phyloP scores from a whole-genome alignment of 2,113 vertebrate species.

The Empidonax traillii region DNA sequence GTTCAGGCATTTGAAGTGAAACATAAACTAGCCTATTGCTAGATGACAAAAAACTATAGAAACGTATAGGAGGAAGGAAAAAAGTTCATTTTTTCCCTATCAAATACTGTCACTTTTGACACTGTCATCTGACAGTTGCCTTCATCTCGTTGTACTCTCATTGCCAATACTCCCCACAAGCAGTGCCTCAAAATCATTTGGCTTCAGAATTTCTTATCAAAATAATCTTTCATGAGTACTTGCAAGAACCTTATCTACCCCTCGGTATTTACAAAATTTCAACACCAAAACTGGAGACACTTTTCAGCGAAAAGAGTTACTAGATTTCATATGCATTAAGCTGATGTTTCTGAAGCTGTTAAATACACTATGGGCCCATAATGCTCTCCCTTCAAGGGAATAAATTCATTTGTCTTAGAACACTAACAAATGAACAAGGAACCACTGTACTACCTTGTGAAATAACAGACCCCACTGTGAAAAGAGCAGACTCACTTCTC shows the following conservation, averaged over 20 bases:
- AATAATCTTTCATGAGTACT: not conserved
- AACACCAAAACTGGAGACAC: not conserved
- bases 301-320: not conserved
- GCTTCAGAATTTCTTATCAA: not conserved
- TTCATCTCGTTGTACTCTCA: not conserved
- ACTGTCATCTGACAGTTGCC: not conserved
- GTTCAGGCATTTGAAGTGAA: not conserved
- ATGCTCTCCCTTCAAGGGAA: not conserved
- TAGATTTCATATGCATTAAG: not conserved
- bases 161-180: not conserved
- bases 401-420: not conserved
- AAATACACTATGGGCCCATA: not conserved
- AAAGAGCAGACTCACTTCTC: not conserved
- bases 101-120: not conserved
- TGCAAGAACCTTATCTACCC: not conserved
- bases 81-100: not conserved
- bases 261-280: not conserved
- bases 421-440: not conserved
- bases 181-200: not conserved
- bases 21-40: not conserved
- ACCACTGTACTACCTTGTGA: not conserved
- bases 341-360: not conserved
- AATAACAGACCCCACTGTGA: not conserved
- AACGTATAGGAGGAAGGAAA: not conserved
- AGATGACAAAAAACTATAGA: not conserved